Evolutionary conservation across 2,888 invertebrate species (phyloP).

Genomic region (Mycogona germanica): DNA sequence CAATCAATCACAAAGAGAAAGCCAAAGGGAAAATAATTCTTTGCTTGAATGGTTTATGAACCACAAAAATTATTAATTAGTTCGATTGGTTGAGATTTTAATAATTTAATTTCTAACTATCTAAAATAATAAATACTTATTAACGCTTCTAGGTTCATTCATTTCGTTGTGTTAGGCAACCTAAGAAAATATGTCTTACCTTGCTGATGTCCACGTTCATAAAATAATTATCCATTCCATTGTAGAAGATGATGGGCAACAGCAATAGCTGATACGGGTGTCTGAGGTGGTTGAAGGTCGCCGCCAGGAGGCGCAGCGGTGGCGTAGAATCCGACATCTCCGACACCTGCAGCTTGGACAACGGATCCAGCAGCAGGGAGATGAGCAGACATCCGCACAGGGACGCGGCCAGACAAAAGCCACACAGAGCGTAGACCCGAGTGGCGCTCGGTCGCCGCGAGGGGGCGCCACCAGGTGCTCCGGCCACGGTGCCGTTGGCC

Average conservation of each 20-base stretch:
- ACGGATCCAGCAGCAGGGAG: constrained; percentile 74
- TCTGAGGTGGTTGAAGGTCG: constrained; percentile 82
- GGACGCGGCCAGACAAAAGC: constrained; percentile 78
- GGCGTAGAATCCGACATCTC: no score
- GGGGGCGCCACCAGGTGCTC: neutral
- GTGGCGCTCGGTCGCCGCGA: constrained; percentile 28
- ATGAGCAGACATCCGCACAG: constrained; percentile 73
- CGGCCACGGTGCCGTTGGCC: neutral
- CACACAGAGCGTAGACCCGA: constrained; percentile 77
- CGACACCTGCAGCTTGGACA: no score
- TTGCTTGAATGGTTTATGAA: no score
- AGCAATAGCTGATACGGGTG: constrained; percentile 83
- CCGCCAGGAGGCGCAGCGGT: constrained; percentile 67
- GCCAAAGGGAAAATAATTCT: no score
- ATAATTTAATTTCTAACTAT: no score
- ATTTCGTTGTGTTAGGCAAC: no score
- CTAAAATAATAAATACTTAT: no score
- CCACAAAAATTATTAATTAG: no score
- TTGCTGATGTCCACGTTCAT: constrained; percentile 57
- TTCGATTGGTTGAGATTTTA: no score
- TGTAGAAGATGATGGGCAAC: constrained; percentile 90
- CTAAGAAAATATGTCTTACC: no score
- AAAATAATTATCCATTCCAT: constrained; percentile 95
- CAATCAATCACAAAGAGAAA: no score
- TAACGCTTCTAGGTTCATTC: no score